Evolutionary conservation across 2,888 invertebrate genomes (phyloP).

Genomic region (Andricus curvator): DNA sequence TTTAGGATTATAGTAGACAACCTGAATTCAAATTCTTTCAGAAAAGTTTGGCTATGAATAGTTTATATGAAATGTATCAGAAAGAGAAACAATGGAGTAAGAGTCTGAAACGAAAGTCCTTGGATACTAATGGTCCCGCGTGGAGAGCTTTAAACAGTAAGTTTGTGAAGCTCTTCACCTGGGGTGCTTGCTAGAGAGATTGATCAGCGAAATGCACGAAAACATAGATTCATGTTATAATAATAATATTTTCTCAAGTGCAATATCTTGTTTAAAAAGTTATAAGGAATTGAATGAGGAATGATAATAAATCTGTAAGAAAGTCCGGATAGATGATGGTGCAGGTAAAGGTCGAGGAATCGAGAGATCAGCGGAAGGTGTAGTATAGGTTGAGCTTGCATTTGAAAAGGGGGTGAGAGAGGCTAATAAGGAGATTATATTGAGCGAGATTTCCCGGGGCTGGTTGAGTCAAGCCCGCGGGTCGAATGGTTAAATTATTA

Average conservation of each 20-base stretch:
- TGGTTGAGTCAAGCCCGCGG: conserved; percentile 48
- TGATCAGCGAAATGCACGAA: no score
- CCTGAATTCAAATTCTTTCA: no score
- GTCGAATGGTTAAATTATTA: conserved; percentile 60
- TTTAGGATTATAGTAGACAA: no score
- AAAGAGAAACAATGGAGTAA: no score
- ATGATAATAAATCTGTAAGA: background rate
- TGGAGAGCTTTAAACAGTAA: no score
- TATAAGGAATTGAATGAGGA: background rate
- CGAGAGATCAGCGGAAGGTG: background rate
- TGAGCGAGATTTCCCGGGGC: conserved; percentile 63
- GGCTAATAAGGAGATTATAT: conserved; percentile 66
- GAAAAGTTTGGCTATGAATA: no score
- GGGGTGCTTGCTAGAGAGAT: no score
- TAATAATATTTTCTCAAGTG: background rate
- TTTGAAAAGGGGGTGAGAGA: conserved; percentile 16
- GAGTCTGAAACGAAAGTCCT: no score
- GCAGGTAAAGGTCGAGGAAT: background rate
- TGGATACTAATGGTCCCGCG: no score
- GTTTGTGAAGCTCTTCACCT: no score
- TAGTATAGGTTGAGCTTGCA: conserved; percentile 13
- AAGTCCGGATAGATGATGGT: background rate
- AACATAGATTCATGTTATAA: no score
- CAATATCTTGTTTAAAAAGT: background rate
- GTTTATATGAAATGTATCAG: no score